Percentiles rank a stretch among this genome's conserved stretches.
Evolutionary conservation across 2,113 vertebrate species (phyloP).

Genomic region (Sciurus niger): DNA sequence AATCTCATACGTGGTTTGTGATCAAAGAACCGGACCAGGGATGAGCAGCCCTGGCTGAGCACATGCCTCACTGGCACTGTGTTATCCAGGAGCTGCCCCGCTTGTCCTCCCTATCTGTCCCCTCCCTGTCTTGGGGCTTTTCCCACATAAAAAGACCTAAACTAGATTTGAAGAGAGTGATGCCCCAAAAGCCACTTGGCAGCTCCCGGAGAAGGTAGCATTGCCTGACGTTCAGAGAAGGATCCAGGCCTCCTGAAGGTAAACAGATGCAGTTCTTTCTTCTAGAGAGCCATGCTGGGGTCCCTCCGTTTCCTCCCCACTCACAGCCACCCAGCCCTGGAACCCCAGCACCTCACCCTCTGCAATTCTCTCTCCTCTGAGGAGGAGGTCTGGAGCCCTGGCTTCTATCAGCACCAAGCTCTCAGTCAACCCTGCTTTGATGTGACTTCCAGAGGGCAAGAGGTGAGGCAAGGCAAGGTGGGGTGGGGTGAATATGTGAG

Average conservation of each 20-base stretch:
- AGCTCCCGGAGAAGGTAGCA: not conserved
- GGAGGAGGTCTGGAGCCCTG: not conserved
- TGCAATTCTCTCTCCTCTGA: not conserved
- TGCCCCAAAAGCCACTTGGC: not conserved
- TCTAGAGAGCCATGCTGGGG: not conserved
- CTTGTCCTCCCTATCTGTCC: not conserved
- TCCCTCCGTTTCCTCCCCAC: not conserved
- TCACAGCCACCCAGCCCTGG: not conserved
- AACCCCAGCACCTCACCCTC: not conserved
- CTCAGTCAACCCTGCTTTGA: not conserved
- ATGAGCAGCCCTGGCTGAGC: not conserved
- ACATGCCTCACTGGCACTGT: not conserved
- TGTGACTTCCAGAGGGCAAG: not conserved
- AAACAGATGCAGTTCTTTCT: not conserved
- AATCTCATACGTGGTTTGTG: not conserved
- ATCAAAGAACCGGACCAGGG: not conserved
- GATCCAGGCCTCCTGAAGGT: not conserved
- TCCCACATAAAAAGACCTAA: not conserved
- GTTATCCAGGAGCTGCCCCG: not conserved
- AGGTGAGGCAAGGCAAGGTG: rapidly evolving
- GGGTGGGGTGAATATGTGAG: no score
- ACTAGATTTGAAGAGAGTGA: not conserved
- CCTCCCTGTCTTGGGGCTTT: not conserved
- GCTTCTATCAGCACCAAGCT: not conserved
- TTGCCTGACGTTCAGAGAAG: not conserved